Base-by-base conservation (phyloP, 2,888 invertebrate species). In the Limenitis camilla region DNA sequence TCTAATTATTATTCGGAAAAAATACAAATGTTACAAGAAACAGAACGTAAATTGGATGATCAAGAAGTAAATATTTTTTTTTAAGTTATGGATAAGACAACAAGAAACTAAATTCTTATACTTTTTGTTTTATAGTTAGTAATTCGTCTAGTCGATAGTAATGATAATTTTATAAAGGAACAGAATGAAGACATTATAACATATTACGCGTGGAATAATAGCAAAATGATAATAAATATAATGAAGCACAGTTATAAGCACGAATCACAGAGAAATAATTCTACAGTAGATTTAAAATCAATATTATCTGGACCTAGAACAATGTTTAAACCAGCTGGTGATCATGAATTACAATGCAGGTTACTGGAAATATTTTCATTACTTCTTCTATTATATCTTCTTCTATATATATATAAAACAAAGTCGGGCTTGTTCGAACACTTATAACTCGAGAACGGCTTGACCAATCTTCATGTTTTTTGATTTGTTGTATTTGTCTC, bases 151-250 rank as follows among this genome's bases (percentile, higher is more conserved):
- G n/a, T n/a, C n/a, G 4, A 10, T 44, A 11, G 5, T 5, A 10
- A 10, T n/a, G n/a, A 30, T 45, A 6, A 30, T 33, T 11, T 11
- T 39, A 52, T 31, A 40, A 29, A 19, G 31, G 36, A 9, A 38
- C 10, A 9, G 29, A 52, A 6, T n/a, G n/a, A n/a, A n/a, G 46
- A 47, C n/a, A 6, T 10, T 28, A 11, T 4, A 27, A 43, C 11
- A 8, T 52, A 52, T 46, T 52, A 46, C 27, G 76, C 79, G 1
- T 90, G 90, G 90, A 91, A 89, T 60, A 90, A 90, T 56, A 88
- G 80, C 48, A 61, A 71, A 33, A 60, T 70, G 4, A 67, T 74
- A 1, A 72, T 82, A 0, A 72, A 83, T 31, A 55, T 55, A 31
- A 58, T 58, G 58, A 58, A 58, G n/a, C 49, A 55, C 31, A 44